Base-by-base conservation (phyloP, 2,797 vertebrate genomes). In the Manis pentadactyla region DNA sequence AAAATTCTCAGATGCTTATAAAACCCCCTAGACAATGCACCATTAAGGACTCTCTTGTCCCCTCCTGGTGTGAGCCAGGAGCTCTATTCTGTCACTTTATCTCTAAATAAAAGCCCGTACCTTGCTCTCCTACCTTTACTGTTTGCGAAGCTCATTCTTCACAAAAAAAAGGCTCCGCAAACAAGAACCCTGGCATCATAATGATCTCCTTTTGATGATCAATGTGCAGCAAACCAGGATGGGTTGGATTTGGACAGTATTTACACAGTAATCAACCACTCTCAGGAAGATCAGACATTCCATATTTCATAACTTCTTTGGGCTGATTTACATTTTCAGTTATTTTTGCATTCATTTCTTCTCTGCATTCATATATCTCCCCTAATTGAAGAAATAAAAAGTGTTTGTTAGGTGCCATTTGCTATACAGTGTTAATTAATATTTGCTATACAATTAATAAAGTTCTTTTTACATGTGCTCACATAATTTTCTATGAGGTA, bases 341-440 rank as follows among this genome's bases (percentile, higher is more conserved):
- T 83, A 84, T 9, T 87, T 57, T 49, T 90, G 42, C 57, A 74
- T 90, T 87, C 8, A 49, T n/a, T 90, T 94, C 82, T 92, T 90
- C 66, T 95, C 29, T 82, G 75, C 59, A 75, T 73, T 71, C 27
- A 61, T 71, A 1, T 81, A 15, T 87, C 66, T 92, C 55, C 34
- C 51, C 55, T 94, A n/a, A 68, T n/a, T 88, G 64, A 88, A 92
- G 53, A 93, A 84, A 93, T 49, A 81, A 93, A 66, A 94, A 79
- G 13, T 66, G 19, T 71, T 74, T 94, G 61, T 79, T 85, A 88
- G 31, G 61, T 69, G 15, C 1, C 59, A 84, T 64, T 91, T 79
- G 4, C 31, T 25, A 29, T 77, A 42, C 15, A 39, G 2, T 5
- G 29, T n/a, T n/a, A n/a, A n/a, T 39, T 92, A 75, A 21, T 90